phyloP scores from a whole-genome alignment of 2,797 vertebrate species.

The Choloepus didactylus region DNA sequence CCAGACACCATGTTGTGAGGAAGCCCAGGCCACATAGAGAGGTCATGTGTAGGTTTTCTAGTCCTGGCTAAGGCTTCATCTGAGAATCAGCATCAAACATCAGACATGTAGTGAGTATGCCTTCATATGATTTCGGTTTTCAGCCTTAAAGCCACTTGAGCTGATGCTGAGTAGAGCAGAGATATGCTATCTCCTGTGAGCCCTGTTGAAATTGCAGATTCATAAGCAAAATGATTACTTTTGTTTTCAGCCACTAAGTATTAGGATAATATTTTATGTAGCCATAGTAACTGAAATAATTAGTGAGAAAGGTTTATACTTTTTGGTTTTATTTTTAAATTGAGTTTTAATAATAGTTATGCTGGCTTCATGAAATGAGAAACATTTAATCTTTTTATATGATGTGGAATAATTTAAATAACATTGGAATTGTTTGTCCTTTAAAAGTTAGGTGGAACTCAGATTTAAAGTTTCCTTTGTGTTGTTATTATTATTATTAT shows the following conservation, averaged over 20 bases:
- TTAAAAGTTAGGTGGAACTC: slow-evolving; percentile 6
- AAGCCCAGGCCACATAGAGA: not conserved
- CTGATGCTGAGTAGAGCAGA: not conserved
- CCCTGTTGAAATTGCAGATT: not conserved
- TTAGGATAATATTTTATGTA: not conserved
- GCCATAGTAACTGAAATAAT: slow-evolving; percentile 12
- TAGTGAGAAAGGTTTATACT: not conserved
- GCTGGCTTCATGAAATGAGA: slow-evolving; percentile 32
- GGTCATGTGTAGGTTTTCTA: not conserved
- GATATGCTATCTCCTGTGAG: not conserved
- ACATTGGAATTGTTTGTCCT: slow-evolving; percentile 2
- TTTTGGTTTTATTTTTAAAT: not conserved
- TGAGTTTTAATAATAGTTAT: slow-evolving; percentile 56
- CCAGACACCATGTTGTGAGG: not conserved
- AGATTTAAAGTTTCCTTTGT: not conserved
- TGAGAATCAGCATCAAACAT: not conserved
- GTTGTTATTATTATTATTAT: no score
- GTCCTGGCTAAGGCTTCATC: not conserved
- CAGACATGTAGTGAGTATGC: not conserved
- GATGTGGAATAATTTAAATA: slow-evolving; percentile 15
- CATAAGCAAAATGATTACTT: not conserved
- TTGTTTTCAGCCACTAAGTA: not conserved
- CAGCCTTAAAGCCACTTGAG: not conserved
- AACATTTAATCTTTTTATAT: slow-evolving; percentile 15
- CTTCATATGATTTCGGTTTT: not conserved